Evolutionary conservation across 2,888 invertebrate genomes (phyloP).

Genomic region (Lasioglossum marginatum): DNA sequence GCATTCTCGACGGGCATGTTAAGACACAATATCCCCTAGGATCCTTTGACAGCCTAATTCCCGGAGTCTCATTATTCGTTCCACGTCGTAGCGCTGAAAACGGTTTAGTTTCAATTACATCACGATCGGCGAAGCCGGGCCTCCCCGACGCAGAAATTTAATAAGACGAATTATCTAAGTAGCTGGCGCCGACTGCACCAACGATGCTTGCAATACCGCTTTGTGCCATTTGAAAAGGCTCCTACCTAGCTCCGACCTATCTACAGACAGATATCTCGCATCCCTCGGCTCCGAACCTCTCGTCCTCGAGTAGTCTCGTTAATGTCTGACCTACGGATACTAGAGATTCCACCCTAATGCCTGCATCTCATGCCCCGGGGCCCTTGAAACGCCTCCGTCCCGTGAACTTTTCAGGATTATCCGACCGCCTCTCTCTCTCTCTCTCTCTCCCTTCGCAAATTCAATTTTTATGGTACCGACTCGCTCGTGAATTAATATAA

Average conservation of each 20-base stretch:
- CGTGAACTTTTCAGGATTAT: constrained; percentile 25
- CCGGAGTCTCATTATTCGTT: constrained; percentile 67
- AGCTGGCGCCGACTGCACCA: constrained; percentile 63
- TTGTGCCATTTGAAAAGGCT: constrained; percentile 59
- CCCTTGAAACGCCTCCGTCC: constrained; percentile 21
- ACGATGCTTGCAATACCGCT: constrained; percentile 52
- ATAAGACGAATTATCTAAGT: constrained; percentile 73
- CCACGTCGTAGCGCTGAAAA: constrained; percentile 68
- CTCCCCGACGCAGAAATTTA: constrained; percentile 61
- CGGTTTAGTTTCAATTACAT: constrained; percentile 76
- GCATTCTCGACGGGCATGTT: constrained; percentile 57
- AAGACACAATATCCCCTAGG: constrained; percentile 62
- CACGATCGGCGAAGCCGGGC: constrained; percentile 25
- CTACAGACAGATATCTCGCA: neutral
- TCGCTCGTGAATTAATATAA: neutral
- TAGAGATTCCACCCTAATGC: constrained; percentile 48
- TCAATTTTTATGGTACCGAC: constrained; percentile 24
- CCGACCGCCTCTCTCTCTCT: neutral
- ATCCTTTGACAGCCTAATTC: constrained; percentile 75
- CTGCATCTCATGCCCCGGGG: neutral
- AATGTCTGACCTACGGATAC: constrained; percentile 46
- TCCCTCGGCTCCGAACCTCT: constrained; percentile 13
- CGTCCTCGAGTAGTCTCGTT: constrained; percentile 42
- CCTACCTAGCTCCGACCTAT: neutral
- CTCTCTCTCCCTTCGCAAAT: constrained; percentile 4